Percentiles rank a stretch among this genome's conserved stretches.
Evolutionary conservation across 2,797 vertebrate genomes (phyloP).

Genomic region (Schizopygopsis pylzovi): DNA sequence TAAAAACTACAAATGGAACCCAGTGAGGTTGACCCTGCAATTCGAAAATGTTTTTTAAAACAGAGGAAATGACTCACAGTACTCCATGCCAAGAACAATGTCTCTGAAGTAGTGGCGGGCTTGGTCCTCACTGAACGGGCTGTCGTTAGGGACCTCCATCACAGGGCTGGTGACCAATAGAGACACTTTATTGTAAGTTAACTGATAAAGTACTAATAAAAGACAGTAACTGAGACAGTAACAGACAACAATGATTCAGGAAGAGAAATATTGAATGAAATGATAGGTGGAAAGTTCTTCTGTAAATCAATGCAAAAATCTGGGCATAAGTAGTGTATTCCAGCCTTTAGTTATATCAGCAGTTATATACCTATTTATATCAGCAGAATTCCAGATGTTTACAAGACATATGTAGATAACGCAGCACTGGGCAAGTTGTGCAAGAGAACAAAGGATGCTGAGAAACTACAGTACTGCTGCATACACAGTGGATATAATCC

Average conservation of each 20-base stretch:
- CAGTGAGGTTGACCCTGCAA: background rate
- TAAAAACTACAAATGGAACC: slow-evolving; percentile 22
- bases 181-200: slow-evolving; percentile 10
- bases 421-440: background rate
- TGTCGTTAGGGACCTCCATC: slow-evolving; percentile 94
- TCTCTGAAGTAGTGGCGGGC: slow-evolving; percentile 91
- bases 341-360: background rate
- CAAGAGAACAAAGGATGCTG: background rate
- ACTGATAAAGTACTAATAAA: background rate
- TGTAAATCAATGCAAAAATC: background rate
- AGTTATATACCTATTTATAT: background rate
- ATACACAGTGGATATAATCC: slow-evolving; percentile 5
- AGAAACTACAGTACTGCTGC: background rate
- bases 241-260: background rate
- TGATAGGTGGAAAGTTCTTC: background rate
- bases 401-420: background rate
- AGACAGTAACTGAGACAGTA: background rate
- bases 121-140: slow-evolving; percentile 89
- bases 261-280: background rate
- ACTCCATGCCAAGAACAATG: slow-evolving; percentile 94
- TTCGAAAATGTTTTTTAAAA: slow-evolving; percentile 18
- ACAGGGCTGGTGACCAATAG: slow-evolving; percentile 81
- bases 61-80: slow-evolving; percentile 84
- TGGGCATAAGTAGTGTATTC: background rate
- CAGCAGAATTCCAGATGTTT: background rate